Evolutionary conservation across 2,888 invertebrate species (phyloP).

Genomic region (Stenoptilia bipunctidactyla): DNA sequence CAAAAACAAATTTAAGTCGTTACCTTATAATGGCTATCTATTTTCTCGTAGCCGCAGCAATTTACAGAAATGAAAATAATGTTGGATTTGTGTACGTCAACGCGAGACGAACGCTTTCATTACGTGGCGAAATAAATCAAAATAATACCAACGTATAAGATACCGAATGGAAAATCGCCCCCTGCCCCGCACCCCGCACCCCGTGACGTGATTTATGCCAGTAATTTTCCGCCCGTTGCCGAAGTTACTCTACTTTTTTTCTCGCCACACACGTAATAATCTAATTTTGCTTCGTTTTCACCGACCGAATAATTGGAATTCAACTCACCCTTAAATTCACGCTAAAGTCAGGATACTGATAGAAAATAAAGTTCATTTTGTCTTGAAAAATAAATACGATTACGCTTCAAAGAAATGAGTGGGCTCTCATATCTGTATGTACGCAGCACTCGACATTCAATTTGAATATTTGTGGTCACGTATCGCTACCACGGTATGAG

Average conservation of each 20-base stretch:
- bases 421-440: background rate
- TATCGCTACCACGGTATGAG: slow-evolving; percentile 15
- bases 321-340: background rate
- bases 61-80: slow-evolving; percentile 39
- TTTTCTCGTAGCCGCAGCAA: slow-evolving; percentile 14
- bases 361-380: background rate
- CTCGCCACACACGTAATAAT: slow-evolving; percentile 64
- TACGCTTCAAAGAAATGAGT: background rate
- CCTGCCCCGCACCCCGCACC: slow-evolving; percentile 28
- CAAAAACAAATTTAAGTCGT: no score
- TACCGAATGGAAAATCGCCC: slow-evolving; percentile 67
- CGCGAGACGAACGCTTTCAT: slow-evolving; percentile 63
- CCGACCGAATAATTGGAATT: slow-evolving; percentile 14
- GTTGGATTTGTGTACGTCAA: slow-evolving; percentile 46
- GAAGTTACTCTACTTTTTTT: slow-evolving; percentile 67
- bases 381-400: background rate
- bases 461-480: slow-evolving; percentile 3
- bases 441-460: background rate
- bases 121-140: slow-evolving; percentile 64
- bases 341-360: background rate
- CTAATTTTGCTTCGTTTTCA: slow-evolving; percentile 55
- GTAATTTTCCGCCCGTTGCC: slow-evolving; percentile 67
- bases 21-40: no score
- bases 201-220: slow-evolving; percentile 53
- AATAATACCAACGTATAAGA: slow-evolving; percentile 65